Percentiles rank a stretch among this genome's conserved stretches.
Conservation (phyloP, 2,113 vertebrate genomes). For the Ophiodon elongatus region DNA sequence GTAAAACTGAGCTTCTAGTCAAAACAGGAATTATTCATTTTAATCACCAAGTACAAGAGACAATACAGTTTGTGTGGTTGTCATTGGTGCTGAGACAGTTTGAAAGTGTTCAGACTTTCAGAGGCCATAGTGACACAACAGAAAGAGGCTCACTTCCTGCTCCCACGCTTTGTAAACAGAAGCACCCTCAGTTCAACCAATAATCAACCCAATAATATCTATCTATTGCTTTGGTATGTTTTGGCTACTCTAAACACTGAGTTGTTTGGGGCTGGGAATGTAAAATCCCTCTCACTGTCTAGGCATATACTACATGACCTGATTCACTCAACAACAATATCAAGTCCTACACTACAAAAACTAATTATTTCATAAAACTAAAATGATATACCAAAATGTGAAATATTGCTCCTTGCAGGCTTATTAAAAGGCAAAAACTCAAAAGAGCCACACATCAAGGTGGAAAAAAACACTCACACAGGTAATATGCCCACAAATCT, state of each 20-base stretch:
- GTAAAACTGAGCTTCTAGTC: constrained; percentile 61
- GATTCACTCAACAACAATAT: neutral
- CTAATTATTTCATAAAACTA: neutral
- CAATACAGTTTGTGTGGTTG: constrained; percentile 68
- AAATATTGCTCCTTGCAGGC: neutral
- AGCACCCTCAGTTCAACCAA: neutral
- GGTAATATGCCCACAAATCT: neutral
- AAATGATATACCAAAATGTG: neutral
- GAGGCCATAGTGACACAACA: constrained; percentile 43
- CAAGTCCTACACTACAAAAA: neutral
- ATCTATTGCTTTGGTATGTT: neutral
- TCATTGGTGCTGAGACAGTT: constrained; percentile 45
- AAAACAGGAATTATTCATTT: constrained; percentile 80
- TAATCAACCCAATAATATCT: neutral
- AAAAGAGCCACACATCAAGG: neutral
- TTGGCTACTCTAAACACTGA: neutral
- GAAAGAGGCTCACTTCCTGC: constrained; percentile 44
- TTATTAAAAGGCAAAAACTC: neutral
- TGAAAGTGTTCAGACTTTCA: constrained; percentile 62
- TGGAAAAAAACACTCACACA: neutral
- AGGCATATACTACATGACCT: neutral
- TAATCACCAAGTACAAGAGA: constrained; percentile 69
- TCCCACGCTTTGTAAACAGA: constrained; percentile 3
- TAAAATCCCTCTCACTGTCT: neutral
- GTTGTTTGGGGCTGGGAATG: neutral